Evolutionary conservation across 64 coral and sea anemone genomes (phyloP).

Genomic region (Orbicella faveolata): DNA sequence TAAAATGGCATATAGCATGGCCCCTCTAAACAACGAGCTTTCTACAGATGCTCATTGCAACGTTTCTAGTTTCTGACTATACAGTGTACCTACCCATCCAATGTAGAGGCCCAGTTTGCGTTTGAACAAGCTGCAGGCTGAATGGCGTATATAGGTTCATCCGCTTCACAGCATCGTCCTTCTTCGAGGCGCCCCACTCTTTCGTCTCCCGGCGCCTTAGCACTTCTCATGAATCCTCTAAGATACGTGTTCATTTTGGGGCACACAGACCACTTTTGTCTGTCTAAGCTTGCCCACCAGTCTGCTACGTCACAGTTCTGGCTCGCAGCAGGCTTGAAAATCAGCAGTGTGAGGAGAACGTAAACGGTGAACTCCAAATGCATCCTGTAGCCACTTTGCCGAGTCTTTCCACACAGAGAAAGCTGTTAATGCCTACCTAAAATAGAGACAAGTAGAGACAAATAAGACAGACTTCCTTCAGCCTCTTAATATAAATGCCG

Average conservation of each 20-base stretch:
- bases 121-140: neutral
- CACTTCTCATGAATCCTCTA: neutral
- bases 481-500: no score
- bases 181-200: neutral
- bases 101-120: neutral
- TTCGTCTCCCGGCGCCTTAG: neutral
- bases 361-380: neutral
- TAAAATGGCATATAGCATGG: neutral
- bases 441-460: no score
- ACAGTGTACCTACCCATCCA: neutral
- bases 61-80: no score
- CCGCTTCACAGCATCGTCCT: conserved; percentile 2
- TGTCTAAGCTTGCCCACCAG: neutral
- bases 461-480: no score
- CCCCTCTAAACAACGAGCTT: neutral
- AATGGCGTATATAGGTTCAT: neutral
- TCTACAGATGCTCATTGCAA: neutral
- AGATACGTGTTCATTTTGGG: conserved; percentile 6
- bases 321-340: no score
- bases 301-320: neutral
- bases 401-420: neutral
- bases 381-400: neutral
- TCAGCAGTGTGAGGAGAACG: neutral
- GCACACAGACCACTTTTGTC: neutral
- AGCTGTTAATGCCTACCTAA: neutral